Percentiles rank a stretch among this genome's conserved stretches.
Conservation (phyloP, 1,140 invertebrate genomes). For the Metopolophium dirhodum region DNA sequence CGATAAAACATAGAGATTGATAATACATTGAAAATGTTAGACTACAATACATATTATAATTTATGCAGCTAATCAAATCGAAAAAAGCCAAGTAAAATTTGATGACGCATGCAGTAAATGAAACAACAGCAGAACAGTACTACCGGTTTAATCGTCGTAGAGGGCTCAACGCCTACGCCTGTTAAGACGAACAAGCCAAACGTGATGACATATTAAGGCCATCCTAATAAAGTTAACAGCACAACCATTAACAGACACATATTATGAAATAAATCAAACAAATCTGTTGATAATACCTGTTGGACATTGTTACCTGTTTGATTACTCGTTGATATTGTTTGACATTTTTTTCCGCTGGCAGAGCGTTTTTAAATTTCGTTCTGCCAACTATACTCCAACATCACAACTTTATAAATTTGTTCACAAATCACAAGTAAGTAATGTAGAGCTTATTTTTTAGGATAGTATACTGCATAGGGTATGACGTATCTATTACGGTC, state of each 20-base stretch:
- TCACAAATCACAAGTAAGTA: too few species aligned
- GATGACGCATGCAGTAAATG: not conserved
- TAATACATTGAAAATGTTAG: not conserved
- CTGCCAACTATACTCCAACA: too few species aligned
- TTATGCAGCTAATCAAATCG: not conserved
- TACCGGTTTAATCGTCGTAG: not conserved
- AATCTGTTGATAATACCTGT: too few species aligned
- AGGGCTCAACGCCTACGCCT: not conserved
- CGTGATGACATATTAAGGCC: not conserved
- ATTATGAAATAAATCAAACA: too few species aligned
- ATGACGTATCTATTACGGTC: not conserved
- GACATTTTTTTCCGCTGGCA: too few species aligned
- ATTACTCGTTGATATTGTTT: too few species aligned
- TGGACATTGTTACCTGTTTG: too few species aligned
- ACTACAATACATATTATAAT: not conserved
- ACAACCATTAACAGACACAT: not conserved
- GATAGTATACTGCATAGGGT: too few species aligned
- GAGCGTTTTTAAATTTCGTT: too few species aligned
- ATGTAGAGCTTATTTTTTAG: too few species aligned
- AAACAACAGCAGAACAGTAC: not conserved
- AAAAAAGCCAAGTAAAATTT: not conserved
- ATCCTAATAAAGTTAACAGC: not conserved
- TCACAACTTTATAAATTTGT: too few species aligned
- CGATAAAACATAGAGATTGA: not conserved
- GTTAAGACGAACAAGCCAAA: not conserved